phyloP scores from a whole-genome alignment of 1,140 invertebrate species.

The Drosophila kurseongensis region DNA sequence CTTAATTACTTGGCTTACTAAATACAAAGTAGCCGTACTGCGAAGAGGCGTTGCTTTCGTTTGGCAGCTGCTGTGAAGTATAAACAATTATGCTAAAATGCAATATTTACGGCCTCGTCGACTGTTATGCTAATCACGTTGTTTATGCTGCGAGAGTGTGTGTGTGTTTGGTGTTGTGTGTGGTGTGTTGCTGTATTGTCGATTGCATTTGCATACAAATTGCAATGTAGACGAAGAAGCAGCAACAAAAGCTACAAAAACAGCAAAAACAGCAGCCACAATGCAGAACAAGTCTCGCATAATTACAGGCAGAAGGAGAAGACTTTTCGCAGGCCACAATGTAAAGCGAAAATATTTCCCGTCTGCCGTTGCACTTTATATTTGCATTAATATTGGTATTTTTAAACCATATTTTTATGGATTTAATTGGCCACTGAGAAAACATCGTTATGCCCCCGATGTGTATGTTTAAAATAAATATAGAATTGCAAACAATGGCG shows the following conservation, averaged over 20 bases:
- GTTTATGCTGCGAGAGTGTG: conserved; percentile 22
- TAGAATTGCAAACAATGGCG: too few relatives aligned
- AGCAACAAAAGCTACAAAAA: conserved; percentile 36
- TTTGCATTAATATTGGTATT: conserved; percentile 21
- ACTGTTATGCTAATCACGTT: conserved; percentile 78
- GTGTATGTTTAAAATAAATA: not conserved
- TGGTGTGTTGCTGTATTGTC: conserved; percentile 52
- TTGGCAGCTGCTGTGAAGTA: conserved; percentile 71
- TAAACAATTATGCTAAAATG: conserved; percentile 82
- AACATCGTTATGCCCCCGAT: not conserved
- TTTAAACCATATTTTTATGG: conserved; percentile 1
- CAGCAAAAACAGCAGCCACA: conserved; percentile 39
- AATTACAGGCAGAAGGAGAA: conserved; percentile 62
- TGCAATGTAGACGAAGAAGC: conserved; percentile 77
- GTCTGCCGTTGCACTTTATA: conserved; percentile 10
- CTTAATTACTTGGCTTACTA: conserved; percentile 49
- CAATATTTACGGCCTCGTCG: conserved; percentile 76
- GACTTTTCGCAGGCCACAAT: conserved; percentile 39
- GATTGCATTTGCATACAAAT: conserved; percentile 82
- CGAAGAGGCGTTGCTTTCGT: conserved; percentile 51
- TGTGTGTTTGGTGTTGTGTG: conserved; percentile 18
- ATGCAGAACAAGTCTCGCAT: conserved; percentile 60
- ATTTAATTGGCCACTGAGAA: conserved; percentile 5
- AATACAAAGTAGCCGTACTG: conserved; percentile 34
- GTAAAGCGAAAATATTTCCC: conserved; percentile 39